Evolutionary conservation across 1,140 invertebrate genomes (phyloP), one percentile per base, ranked within the genome.

Genomic region (Heliconius melpomene): DNA sequence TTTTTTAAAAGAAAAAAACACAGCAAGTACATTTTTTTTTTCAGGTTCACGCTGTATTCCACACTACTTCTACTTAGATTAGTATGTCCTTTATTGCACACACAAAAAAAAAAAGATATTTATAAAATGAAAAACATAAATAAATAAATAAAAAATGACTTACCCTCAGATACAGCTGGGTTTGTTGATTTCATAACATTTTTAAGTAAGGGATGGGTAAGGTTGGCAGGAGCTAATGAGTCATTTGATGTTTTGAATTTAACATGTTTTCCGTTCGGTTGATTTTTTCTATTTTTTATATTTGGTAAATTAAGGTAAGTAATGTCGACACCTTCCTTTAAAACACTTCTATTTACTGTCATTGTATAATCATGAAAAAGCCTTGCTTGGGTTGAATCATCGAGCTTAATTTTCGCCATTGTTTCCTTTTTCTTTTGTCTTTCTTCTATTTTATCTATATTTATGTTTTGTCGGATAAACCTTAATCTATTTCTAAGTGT

Each of bases 321-420:
- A 72, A 36, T 11, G 1, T n/a, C 2, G 29, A 32, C 6, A 57
- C n/a, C 54, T n/a, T 66, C 60, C 11, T 29, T 66, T 11, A 23
- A 66, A 73, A 11, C 40, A 46, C 80, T 89, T 85, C 87, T 91
- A 73, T 87, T 88, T 20, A 93, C 82, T 9, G 91, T 93, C 72
- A 87, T 87, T 13, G 86, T 90, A 73, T 90, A 93, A 84, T 92
- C 92, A 32, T 90, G 84, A 75, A 89, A 93, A 76, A 94, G 86
- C 79, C 93, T 93, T 20, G 83, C 87, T 80, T 87, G 83, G 0
- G 89, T 92, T 20, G 74, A 87, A 26, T 94, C 90, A 40, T 94
- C 91, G 38, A 94, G 85, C 85, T 87, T 91, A 11, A 92, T 79
- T 76, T 94, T 90, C 32, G 85, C 91, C 86, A 90, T 90, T 6